phyloP scores from a whole-genome alignment of 2,113 vertebrate genomes.

The Rhea americana region DNA sequence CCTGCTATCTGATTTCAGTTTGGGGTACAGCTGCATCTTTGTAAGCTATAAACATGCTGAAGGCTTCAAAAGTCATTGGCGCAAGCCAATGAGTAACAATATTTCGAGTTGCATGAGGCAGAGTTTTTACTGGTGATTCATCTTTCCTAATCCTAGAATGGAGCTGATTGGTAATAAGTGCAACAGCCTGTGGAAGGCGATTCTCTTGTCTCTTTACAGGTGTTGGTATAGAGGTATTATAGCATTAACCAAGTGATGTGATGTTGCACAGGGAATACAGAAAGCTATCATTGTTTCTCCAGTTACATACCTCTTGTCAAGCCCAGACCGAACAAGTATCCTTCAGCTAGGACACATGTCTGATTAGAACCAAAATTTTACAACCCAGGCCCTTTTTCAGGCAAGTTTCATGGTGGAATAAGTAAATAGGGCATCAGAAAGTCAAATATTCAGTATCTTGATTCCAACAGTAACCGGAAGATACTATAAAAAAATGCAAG shows the following conservation, averaged over 20 bases:
- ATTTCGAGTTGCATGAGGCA: accelerated
- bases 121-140: neutral
- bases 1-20: neutral
- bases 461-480: neutral
- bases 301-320: neutral
- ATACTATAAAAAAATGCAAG: neutral
- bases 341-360: neutral
- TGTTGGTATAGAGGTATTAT: neutral
- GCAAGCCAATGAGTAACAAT: neutral
- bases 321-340: neutral
- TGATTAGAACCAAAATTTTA: neutral
- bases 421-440: neutral
- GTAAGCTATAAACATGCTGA: neutral
- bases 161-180: neutral
- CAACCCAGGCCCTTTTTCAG: neutral
- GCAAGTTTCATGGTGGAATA: neutral
- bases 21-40: neutral
- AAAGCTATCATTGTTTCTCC: neutral
- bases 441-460: neutral
- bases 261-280: neutral
- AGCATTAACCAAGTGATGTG: neutral
- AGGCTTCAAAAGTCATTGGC: neutral
- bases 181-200: neutral
- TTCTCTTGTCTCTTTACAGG: neutral
- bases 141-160: neutral